Conservation (phyloP, 2,888 invertebrate species). For the Dichetophora obliterata region DNA sequence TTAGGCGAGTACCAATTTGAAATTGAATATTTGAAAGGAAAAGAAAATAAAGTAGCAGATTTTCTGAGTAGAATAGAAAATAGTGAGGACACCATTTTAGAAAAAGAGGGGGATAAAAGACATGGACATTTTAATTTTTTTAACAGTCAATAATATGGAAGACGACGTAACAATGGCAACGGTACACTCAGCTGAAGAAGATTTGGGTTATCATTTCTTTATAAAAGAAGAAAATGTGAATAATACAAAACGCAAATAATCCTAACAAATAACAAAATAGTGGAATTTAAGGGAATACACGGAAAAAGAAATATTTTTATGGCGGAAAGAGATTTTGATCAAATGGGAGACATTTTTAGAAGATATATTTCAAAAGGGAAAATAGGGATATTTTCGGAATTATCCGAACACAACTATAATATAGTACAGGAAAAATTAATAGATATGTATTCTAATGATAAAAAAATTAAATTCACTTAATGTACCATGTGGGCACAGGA, state of each 20-base stretch:
- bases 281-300: background rate
- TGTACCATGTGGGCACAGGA: slow-evolving; percentile 1
- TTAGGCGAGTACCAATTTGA: too few relatives aligned
- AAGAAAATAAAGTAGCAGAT: too few relatives aligned
- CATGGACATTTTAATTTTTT: background rate
- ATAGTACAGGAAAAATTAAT: background rate
- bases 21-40: too few relatives aligned
- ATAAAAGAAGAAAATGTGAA: too few relatives aligned
- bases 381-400: background rate
- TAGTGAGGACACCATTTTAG: too few relatives aligned
- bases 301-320: background rate
- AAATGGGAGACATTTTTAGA: background rate
- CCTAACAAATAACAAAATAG: slow-evolving; percentile 4
- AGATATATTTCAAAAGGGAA: background rate
- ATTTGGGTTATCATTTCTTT: slow-evolving; percentile 6
- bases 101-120: too few relatives aligned
- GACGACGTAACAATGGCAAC: background rate
- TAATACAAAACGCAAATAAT: slow-evolving; percentile 33
- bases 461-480: background rate
- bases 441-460: slow-evolving; percentile 4
- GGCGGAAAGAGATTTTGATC: background rate
- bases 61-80: too few relatives aligned
- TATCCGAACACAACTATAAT: background rate
- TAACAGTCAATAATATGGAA: background rate
- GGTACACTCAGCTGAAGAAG: slow-evolving; percentile 29